These are phyloP conservation scores for Noctua pronuba DNA, from an alignment of 2,888 invertebrate species.

Conservation along the genomic window DNA sequence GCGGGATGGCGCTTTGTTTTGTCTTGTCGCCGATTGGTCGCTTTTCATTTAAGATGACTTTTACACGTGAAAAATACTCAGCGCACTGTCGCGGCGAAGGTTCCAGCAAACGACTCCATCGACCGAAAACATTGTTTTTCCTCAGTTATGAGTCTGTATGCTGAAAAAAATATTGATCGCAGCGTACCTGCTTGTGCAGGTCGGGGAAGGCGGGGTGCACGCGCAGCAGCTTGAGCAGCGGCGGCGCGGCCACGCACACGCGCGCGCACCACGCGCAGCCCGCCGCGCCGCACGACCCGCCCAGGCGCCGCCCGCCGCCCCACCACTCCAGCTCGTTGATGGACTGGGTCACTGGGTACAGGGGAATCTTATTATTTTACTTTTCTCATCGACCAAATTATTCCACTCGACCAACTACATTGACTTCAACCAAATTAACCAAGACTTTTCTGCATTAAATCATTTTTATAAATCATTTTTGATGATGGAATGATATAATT, in stretches of 20 bases:
- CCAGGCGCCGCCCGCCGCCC: constrained; percentile 78
- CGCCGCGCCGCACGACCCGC: constrained; percentile 69
- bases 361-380: background rate
- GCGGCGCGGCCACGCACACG: constrained; percentile 68
- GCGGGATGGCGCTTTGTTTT: background rate
- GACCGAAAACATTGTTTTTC: background rate
- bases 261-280: constrained; percentile 79
- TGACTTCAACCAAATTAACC: background rate
- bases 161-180: background rate
- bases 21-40: background rate
- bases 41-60: background rate
- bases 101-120: background rate
- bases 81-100: background rate
- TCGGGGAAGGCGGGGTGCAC: constrained; percentile 77
- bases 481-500: background rate
- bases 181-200: constrained; percentile 72
- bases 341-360: constrained; percentile 72
- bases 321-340: constrained; percentile 83
- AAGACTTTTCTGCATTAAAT: background rate
- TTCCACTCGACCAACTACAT: background rate
- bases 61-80: background rate
- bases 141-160: background rate
- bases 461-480: background rate
- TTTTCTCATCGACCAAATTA: background rate
- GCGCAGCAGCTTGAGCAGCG: constrained; percentile 71